Evolutionary conservation across 2,888 invertebrate species (phyloP).

Genomic region (Leptinotarsa peninsularis): DNA sequence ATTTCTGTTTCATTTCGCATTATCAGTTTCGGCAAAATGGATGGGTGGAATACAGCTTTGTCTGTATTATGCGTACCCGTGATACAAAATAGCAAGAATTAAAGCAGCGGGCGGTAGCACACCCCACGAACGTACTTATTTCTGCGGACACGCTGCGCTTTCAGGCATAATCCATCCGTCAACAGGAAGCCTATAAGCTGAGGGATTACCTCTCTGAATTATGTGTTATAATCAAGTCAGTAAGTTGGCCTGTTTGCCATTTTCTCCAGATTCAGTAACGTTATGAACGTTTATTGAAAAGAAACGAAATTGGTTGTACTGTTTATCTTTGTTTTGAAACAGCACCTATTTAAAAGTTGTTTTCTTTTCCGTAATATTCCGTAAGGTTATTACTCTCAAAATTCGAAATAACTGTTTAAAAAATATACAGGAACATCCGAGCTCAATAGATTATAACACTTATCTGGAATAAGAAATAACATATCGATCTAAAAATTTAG

Average conservation of each 20-base stretch:
- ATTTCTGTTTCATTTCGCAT: no score
- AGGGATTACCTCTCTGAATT: slow-evolving; percentile 59
- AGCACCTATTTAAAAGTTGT: no score
- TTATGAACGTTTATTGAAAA: background rate
- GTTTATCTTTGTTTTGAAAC: no score
- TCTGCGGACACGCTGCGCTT: slow-evolving; percentile 55
- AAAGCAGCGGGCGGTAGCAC: slow-evolving; percentile 48
- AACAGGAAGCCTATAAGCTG: slow-evolving; percentile 60
- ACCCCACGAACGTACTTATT: slow-evolving; percentile 38
- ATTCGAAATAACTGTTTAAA: no score
- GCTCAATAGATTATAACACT: no score
- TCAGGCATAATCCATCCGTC: slow-evolving; percentile 61
- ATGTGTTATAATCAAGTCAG: slow-evolving; percentile 47
- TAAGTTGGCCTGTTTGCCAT: slow-evolving; percentile 1
- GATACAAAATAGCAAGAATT: slow-evolving; percentile 44
- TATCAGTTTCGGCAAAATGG: background rate
- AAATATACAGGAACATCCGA: no score
- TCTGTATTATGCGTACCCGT: background rate
- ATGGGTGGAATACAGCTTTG: slow-evolving; percentile 3
- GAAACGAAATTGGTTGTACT: background rate
- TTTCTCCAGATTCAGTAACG: background rate
- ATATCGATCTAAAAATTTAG: no score
- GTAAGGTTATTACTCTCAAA: no score
- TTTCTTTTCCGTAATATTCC: no score
- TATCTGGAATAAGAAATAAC: no score